Percentiles rank a stretch among this genome's conserved stretches.
These are phyloP conservation scores for Rosalia funebris DNA, from an alignment of 2,888 invertebrate species.

Conservation along the genomic window DNA sequence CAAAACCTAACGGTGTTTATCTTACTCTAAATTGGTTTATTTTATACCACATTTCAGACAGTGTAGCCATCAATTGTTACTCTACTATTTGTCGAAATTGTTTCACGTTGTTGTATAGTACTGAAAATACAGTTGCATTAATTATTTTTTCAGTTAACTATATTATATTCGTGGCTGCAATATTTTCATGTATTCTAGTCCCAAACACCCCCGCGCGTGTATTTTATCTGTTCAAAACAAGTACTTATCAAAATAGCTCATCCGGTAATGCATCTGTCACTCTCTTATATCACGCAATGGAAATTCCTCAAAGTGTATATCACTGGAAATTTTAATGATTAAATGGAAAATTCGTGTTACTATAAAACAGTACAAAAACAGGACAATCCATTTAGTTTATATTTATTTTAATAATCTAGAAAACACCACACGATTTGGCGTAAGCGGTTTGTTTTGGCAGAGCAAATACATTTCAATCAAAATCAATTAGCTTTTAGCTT, in stretches of 20 bases:
- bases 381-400: constrained; percentile 23
- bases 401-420: constrained; percentile 29
- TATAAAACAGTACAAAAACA: constrained; percentile 13
- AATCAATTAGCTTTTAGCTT: constrained; percentile 48
- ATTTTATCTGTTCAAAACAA: neutral
- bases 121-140: no score
- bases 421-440: constrained; percentile 39
- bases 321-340: constrained; percentile 23
- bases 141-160: no score
- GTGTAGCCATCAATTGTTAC: no score
- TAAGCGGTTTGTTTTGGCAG: constrained; percentile 47
- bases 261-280: constrained; percentile 8
- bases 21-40: no score
- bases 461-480: constrained; percentile 47
- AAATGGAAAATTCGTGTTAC: constrained; percentile 31
- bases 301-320: constrained; percentile 20
- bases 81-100: no score
- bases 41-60: no score
- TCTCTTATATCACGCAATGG: constrained; percentile 7
- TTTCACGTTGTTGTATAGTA: no score
- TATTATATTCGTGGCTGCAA: no score
- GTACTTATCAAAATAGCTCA: constrained; percentile 10
- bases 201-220: neutral
- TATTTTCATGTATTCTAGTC: no score
- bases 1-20: no score